These are phyloP conservation scores for Drosophila ananassae DNA, from an alignment of 1,140 invertebrate species.

Conservation along the genomic window DNA sequence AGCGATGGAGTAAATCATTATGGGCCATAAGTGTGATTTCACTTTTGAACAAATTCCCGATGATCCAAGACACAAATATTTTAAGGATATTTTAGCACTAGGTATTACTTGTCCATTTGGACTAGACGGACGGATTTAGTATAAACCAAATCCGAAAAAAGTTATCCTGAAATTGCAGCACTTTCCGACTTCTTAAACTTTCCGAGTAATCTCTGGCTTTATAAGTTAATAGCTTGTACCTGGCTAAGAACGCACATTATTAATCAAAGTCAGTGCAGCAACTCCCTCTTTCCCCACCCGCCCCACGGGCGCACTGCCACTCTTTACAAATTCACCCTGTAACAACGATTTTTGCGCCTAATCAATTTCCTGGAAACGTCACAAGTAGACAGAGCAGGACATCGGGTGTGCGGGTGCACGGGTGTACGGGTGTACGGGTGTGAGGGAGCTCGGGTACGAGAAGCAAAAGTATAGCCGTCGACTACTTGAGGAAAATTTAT, in stretches of 20 bases:
- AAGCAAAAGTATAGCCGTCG: conserved; percentile 40
- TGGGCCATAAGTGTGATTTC: background rate
- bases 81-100: too few species aligned
- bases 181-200: background rate
- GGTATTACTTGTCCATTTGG: too few species aligned
- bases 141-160: too few species aligned
- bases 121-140: too few species aligned
- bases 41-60: background rate
- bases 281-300: conserved; percentile 3
- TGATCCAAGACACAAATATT: too few species aligned
- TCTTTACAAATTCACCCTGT: conserved; percentile 34
- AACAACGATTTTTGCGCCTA: conserved; percentile 79
- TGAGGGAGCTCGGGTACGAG: background rate
- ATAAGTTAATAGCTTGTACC: conserved; percentile 71
- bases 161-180: background rate
- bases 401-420: background rate
- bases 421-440: background rate
- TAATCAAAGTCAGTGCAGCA: conserved; percentile 77
- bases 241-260: conserved; percentile 74
- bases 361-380: conserved; percentile 79
- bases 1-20: conserved; percentile 19
- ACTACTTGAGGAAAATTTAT: conserved; percentile 73
- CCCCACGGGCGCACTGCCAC: background rate
- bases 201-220: background rate
- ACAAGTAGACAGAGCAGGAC: conserved; percentile 32